A percentile compares a stretch with the other conserved stretches of the same genome.
phyloP scores from a whole-genome alignment of 2,888 invertebrate genomes.

The Tupiocoris notatus region DNA sequence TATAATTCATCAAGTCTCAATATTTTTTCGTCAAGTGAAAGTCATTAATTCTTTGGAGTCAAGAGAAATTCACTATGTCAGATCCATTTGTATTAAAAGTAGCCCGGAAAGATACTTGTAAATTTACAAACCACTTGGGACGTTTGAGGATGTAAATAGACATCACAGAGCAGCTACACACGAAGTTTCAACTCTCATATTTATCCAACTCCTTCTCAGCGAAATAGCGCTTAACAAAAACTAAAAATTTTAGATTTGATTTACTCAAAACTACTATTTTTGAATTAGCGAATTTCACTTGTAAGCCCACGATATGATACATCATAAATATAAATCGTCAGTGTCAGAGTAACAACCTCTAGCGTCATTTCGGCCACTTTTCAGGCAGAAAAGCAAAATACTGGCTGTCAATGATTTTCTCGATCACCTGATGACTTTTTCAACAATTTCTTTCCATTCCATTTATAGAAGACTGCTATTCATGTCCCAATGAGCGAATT shows the following conservation, averaged over 20 bases:
- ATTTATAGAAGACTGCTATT: too few species aligned
- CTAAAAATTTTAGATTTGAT: slow-evolving; percentile 2
- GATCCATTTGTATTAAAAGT: background rate
- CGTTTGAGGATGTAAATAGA: background rate
- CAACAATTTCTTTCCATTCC: too few species aligned
- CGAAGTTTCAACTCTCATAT: slow-evolving; percentile 1
- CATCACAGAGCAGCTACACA: background rate
- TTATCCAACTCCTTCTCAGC: background rate
- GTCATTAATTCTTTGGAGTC: background rate
- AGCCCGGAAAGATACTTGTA: background rate
- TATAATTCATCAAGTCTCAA: background rate
- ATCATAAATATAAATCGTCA: too few species aligned
- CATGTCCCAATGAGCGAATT: too few species aligned
- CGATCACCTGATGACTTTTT: too few species aligned
- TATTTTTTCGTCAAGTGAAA: background rate
- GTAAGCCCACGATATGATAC: slow-evolving; percentile 5
- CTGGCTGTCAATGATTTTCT: too few species aligned
- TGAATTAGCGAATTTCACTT: slow-evolving; percentile 1
- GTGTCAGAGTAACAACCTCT: too few species aligned
- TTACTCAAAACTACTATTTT: slow-evolving; percentile 7
- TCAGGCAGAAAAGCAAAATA: too few species aligned
- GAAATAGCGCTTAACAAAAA: background rate
- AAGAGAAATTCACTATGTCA: background rate
- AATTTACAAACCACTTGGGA: too few species aligned
- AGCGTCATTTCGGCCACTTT: too few species aligned